Conservation (phyloP, 2,888 invertebrate species). For the Sesamia inferens region DNA sequence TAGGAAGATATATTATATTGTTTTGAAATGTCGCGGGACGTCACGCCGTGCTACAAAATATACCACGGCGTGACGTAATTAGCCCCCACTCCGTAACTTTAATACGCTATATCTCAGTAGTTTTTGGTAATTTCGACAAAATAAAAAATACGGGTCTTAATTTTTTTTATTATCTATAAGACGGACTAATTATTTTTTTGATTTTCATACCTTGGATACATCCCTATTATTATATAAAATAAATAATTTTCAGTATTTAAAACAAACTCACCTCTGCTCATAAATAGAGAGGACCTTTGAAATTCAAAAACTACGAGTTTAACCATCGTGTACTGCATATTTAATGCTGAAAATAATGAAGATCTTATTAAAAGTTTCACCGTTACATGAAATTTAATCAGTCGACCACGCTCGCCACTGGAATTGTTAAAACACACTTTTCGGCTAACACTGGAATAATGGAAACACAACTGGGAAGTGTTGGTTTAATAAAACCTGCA, state of each 20-base stretch:
- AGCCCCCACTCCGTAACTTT: too few species aligned
- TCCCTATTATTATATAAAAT: too few species aligned
- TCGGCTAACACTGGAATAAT: constrained; percentile 11
- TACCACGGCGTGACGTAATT: too few species aligned
- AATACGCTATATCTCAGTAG: too few species aligned
- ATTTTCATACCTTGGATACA: too few species aligned
- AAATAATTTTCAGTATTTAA: not conserved
- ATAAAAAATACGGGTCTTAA: too few species aligned
- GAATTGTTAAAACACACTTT: constrained; percentile 41
- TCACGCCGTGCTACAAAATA: too few species aligned
- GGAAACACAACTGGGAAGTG: not conserved
- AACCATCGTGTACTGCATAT: constrained; percentile 41
- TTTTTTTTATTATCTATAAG: too few species aligned
- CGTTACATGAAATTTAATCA: constrained; percentile 72
- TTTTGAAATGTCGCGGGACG: too few species aligned
- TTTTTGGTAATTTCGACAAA: too few species aligned
- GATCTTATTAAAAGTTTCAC: constrained; percentile 75
- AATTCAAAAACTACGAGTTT: constrained; percentile 31
- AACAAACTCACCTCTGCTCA: not conserved
- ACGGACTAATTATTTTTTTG: too few species aligned
- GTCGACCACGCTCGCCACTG: constrained; percentile 29
- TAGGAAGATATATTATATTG: too few species aligned
- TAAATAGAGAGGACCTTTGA: constrained; percentile 20
- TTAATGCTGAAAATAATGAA: constrained; percentile 60
- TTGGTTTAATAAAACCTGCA: constrained; percentile 1